Evolutionary conservation across 92 coral and sea anemone species (phyloP).

Genomic region (Umimayanthus chanpuru): DNA sequence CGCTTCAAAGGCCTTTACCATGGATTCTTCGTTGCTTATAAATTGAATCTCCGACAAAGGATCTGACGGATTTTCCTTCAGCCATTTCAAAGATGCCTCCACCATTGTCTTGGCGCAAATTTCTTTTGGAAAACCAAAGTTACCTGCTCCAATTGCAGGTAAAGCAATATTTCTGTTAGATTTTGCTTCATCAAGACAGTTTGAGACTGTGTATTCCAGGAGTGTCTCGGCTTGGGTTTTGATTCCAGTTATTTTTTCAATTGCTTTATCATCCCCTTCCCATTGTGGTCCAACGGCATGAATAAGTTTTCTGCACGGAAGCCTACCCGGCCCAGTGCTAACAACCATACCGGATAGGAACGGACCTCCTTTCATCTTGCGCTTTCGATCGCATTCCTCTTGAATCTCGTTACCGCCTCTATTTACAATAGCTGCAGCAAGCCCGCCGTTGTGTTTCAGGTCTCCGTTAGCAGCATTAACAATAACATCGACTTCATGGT

Average conservation of each 20-base stretch:
- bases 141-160: slow-evolving; percentile 79
- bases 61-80: slow-evolving; percentile 31
- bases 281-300: slow-evolving; percentile 49
- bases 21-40: slow-evolving; percentile 55
- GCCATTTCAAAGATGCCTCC: slow-evolving; percentile 46
- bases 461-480: slow-evolving; percentile 55
- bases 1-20: slow-evolving; percentile 46
- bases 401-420: slow-evolving; percentile 48
- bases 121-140: slow-evolving; percentile 58
- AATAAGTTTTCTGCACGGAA: slow-evolving; percentile 43
- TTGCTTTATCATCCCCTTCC: too few relatives aligned
- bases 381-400: slow-evolving; percentile 34
- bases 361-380: slow-evolving; percentile 3
- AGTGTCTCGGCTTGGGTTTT: slow-evolving; percentile 50
- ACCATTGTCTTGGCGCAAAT: slow-evolving; percentile 69
- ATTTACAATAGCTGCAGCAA: slow-evolving; percentile 33
- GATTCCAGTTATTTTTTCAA: too few relatives aligned
- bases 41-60: slow-evolving; percentile 64
- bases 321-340: slow-evolving; percentile 23
- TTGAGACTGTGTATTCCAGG: slow-evolving; percentile 46
- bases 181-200: slow-evolving; percentile 52
- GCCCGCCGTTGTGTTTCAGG: slow-evolving; percentile 43
- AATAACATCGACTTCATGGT: slow-evolving; percentile 45
- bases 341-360: slow-evolving; percentile 16
- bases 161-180: slow-evolving; percentile 59